phyloP scores from a whole-genome alignment of 2,797 vertebrate genomes.

The Rhyacichthys aspro region DNA sequence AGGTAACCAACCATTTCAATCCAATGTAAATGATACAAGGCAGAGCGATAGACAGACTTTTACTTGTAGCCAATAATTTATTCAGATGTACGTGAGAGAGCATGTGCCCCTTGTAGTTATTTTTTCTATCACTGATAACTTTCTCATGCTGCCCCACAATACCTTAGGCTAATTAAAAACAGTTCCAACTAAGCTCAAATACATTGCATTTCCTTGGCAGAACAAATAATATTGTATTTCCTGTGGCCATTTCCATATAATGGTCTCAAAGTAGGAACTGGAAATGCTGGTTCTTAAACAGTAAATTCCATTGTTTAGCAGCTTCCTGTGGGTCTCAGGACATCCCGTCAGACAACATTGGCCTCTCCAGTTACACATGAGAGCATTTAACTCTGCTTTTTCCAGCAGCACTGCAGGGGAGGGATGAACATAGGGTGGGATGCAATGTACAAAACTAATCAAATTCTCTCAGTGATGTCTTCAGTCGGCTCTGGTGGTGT shows the following conservation, averaged over 20 bases:
- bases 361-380: constrained; percentile 71
- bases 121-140: not conserved
- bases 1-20: not conserved
- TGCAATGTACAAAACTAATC: constrained; percentile 51
- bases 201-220: constrained; percentile 56
- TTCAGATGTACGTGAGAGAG: constrained; percentile 1
- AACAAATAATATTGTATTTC: constrained; percentile 74
- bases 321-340: constrained; percentile 75
- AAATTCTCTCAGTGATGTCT: constrained; percentile 38
- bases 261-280: constrained; percentile 67
- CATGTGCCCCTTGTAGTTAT: not conserved
- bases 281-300: constrained; percentile 76
- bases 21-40: not conserved
- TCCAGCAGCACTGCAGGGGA: constrained; percentile 39
- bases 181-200: constrained; percentile 46
- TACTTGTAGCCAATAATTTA: not conserved
- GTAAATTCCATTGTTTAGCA: constrained; percentile 74
- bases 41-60: not conserved
- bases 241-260: constrained; percentile 64
- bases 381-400: constrained; percentile 65
- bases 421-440: constrained; percentile 42
- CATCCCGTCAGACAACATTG: constrained; percentile 69
- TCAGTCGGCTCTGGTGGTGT: constrained; percentile 31
- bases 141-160: constrained; percentile 8
- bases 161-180: constrained; percentile 28